phyloP scores from a whole-genome alignment of 1,140 invertebrate species.

The Trissolcus basalis region DNA sequence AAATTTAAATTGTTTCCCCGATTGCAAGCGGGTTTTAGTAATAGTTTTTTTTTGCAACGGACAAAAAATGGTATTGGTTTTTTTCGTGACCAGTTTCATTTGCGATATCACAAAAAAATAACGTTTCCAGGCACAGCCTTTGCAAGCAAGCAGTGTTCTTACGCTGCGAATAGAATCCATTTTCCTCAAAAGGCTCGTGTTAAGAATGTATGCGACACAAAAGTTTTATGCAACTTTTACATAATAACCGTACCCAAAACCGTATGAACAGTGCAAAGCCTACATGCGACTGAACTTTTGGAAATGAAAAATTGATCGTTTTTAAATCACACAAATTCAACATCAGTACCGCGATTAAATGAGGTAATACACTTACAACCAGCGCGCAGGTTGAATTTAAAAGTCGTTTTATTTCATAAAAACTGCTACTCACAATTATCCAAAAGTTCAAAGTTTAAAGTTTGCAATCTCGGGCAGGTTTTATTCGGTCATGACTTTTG shows the following conservation, averaged over 20 bases:
- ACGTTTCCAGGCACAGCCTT: conserved; percentile 3
- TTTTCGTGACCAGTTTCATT: conserved; percentile 24
- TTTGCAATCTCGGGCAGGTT: not conserved
- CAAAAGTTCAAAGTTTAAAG: not conserved
- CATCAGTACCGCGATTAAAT: too few species aligned
- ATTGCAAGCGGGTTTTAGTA: too few species aligned
- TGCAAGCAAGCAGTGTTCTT: conserved; percentile 13
- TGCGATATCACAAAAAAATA: conserved; percentile 15
- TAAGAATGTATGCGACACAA: conserved; percentile 34
- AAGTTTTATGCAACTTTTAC: conserved; percentile 29
- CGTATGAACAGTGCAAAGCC: conserved; percentile 10
- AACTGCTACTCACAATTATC: too few species aligned
- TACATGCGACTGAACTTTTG: not conserved
- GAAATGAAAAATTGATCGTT: conserved; percentile 3
- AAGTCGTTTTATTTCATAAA: too few species aligned
- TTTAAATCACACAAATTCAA: too few species aligned
- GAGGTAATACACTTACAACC: too few species aligned
- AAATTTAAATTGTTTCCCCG: too few species aligned
- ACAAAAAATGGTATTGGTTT: too few species aligned
- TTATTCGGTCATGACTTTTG: not conserved
- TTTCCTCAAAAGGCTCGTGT: conserved; percentile 27
- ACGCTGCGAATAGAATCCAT: conserved; percentile 27
- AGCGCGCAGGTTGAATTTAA: too few species aligned
- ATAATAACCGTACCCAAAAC: not conserved
- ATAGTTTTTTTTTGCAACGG: too few species aligned